phyloP scores from a whole-genome alignment of 1,140 invertebrate species.

The Grapholita molesta region DNA sequence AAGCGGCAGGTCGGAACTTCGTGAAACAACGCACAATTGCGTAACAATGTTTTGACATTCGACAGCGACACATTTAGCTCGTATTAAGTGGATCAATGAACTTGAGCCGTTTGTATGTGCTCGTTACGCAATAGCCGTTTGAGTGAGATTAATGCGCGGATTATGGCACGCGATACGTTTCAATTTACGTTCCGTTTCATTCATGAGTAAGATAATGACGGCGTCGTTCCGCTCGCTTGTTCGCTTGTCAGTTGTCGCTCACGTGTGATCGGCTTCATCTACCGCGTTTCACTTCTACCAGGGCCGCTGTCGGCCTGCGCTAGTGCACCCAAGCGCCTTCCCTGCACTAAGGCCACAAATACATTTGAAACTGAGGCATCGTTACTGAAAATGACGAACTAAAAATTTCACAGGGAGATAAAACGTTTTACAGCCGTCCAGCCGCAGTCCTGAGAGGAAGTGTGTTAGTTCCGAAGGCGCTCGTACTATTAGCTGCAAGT shows the following conservation, averaged over 20 bases:
- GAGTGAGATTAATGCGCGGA: slow-evolving; percentile 76
- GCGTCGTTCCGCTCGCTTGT: slow-evolving; percentile 63
- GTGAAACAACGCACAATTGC: slow-evolving; percentile 50
- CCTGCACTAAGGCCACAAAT: background rate
- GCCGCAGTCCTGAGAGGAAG: background rate
- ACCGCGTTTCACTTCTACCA: slow-evolving; percentile 29
- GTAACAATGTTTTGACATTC: slow-evolving; percentile 76
- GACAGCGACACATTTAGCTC: slow-evolving; percentile 72
- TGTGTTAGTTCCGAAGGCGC: slow-evolving; percentile 12
- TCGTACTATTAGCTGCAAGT: slow-evolving; percentile 68
- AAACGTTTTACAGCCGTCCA: background rate
- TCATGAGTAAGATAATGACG: slow-evolving; percentile 73
- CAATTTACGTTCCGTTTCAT: slow-evolving; percentile 76
- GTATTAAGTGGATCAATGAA: slow-evolving; percentile 76
- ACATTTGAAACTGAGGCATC: background rate
- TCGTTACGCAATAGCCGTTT: slow-evolving; percentile 72
- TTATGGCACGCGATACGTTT: slow-evolving; percentile 77
- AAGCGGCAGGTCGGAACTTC: slow-evolving; percentile 25
- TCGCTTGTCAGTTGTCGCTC: slow-evolving; percentile 38
- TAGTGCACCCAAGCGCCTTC: background rate
- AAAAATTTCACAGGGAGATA: background rate
- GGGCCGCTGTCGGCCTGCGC: background rate
- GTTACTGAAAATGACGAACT: background rate
- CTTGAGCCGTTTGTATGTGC: slow-evolving; percentile 67
- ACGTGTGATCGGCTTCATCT: slow-evolving; percentile 33